Evolutionary conservation across 2,797 vertebrate species (phyloP).

Genomic region (Columba guinea): DNA sequence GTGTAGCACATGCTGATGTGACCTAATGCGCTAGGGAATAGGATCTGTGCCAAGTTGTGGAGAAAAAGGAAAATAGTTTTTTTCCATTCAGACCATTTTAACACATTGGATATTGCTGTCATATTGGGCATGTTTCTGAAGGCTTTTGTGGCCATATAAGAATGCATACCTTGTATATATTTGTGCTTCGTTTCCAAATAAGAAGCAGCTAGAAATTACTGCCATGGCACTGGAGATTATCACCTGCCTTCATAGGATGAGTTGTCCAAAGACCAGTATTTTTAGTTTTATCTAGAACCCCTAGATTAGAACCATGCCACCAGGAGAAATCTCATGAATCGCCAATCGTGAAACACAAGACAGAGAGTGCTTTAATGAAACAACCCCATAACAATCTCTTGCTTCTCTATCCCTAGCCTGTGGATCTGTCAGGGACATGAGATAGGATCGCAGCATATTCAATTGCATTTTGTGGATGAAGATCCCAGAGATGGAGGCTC

Average conservation of each 20-base stretch:
- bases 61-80: background rate
- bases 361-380: background rate
- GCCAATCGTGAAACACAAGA: background rate
- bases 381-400: background rate
- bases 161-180: background rate
- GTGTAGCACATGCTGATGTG: background rate
- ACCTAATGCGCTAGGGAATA: background rate
- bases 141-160: background rate
- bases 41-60: background rate
- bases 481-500: background rate
- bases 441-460: background rate
- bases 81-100: background rate
- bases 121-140: background rate
- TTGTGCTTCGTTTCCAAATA: background rate
- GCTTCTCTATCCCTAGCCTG: background rate
- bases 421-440: background rate
- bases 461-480: background rate
- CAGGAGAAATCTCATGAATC: background rate
- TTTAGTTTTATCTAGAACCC: background rate
- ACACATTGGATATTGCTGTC: background rate
- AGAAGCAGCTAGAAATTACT: background rate
- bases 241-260: background rate
- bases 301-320: background rate
- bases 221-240: background rate
- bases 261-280: background rate